A percentile compares a stretch with the other conserved stretches of the same genome.
These are phyloP conservation scores for Pecten maximus DNA, from an alignment of 2,888 invertebrate genomes.

Conservation along the genomic window DNA sequence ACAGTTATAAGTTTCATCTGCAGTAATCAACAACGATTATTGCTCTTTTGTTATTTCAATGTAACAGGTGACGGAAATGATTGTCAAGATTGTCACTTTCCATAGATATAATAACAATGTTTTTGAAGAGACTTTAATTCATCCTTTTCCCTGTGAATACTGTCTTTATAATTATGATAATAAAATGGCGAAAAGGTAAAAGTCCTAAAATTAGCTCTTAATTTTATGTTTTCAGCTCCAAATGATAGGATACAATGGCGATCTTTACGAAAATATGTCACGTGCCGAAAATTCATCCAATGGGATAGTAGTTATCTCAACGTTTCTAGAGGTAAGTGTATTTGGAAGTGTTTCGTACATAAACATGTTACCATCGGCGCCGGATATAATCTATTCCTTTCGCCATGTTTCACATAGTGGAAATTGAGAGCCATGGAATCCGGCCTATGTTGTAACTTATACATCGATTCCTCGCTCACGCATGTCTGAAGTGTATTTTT, in stretches of 20 bases:
- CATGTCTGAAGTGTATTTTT: background rate
- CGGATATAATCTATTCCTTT: background rate
- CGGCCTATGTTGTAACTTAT: background rate
- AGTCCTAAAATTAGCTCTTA: too few relatives aligned
- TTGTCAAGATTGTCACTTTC: too few relatives aligned
- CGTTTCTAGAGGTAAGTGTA: conserved; percentile 49
- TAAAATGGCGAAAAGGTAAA: too few relatives aligned
- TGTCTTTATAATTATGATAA: too few relatives aligned
- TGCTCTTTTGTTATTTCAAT: too few relatives aligned
- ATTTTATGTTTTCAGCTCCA: conserved; percentile 44
- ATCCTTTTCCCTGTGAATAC: too few relatives aligned
- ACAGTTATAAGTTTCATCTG: too few relatives aligned
- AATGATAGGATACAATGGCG: conserved; percentile 51
- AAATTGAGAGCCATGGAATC: background rate
- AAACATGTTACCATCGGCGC: background rate
- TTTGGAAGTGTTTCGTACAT: background rate
- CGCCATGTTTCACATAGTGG: background rate
- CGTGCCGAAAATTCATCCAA: conserved; percentile 43
- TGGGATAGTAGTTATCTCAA: conserved; percentile 49
- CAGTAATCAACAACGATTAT: too few relatives aligned
- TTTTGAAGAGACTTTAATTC: too few relatives aligned
- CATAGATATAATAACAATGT: too few relatives aligned
- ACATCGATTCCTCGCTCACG: background rate
- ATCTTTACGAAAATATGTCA: conserved; percentile 47
- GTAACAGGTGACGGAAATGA: too few relatives aligned